Conservation (phyloP, 2,888 invertebrate species). For the Apamea anceps region DNA sequence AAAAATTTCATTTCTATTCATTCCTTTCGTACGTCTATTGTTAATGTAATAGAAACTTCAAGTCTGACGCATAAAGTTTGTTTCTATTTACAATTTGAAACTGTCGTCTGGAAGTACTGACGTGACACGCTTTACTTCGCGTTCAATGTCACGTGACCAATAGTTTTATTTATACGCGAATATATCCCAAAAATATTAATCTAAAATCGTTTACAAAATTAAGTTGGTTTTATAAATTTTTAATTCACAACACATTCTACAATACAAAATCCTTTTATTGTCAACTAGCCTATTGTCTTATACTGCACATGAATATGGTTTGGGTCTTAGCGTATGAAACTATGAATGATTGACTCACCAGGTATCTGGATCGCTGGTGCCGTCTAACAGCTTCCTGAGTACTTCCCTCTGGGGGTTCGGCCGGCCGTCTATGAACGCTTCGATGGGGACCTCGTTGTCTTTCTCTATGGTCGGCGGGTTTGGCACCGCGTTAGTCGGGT, state of each 20-base stretch:
- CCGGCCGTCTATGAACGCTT: constrained; percentile 82
- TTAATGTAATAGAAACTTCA: not conserved
- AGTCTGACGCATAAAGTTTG: not conserved
- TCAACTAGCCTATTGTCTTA: not conserved
- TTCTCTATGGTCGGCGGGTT: constrained; percentile 92
- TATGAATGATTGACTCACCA: constrained; percentile 75
- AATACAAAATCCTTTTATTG: too few relatives aligned
- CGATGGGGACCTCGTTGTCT: constrained; percentile 90
- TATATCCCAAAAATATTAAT: not conserved
- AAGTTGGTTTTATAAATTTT: not conserved
- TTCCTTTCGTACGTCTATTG: not conserved
- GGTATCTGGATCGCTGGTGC: constrained; percentile 76
- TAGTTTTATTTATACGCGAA: not conserved
- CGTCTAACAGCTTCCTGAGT: constrained; percentile 91
- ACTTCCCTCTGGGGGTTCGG: constrained; percentile 91
- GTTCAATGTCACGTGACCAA: not conserved
- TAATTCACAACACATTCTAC: not conserved
- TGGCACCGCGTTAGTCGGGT: constrained; percentile 93
- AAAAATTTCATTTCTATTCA: not conserved
- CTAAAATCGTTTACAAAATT: not conserved
- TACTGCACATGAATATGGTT: not conserved
- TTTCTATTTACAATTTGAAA: not conserved
- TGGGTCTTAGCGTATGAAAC: not conserved
- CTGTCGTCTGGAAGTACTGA: not conserved
- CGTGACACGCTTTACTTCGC: not conserved